Conservation (phyloP, 2,888 invertebrate species). For the Ceraclea dissimilis region DNA sequence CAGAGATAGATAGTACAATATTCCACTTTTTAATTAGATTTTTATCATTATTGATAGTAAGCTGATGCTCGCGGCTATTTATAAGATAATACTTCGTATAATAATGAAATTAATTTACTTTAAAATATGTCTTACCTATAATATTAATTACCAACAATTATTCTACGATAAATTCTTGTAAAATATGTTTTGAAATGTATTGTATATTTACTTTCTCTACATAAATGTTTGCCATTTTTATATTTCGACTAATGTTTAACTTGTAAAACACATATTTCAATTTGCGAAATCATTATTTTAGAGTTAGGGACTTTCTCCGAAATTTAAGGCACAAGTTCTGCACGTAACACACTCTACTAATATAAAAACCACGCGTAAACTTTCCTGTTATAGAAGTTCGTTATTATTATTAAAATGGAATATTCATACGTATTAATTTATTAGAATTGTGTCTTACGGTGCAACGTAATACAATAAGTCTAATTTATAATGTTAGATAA, state of each 20-base stretch:
- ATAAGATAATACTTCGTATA: neutral
- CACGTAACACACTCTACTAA: no score
- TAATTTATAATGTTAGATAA: constrained; percentile 2
- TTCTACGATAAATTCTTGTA: neutral
- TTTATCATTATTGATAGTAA: constrained; percentile 1
- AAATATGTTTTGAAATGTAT: neutral
- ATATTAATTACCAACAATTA: neutral
- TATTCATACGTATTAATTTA: no score
- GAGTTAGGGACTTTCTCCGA: neutral
- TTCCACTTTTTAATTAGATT: neutral
- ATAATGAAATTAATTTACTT: neutral
- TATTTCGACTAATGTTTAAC: neutral
- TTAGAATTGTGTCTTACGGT: neutral
- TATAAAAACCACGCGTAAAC: no score
- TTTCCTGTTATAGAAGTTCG: no score
- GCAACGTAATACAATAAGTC: neutral
- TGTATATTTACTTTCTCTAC: neutral
- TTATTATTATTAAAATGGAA: no score
- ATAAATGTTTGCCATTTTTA: neutral
- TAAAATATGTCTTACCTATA: neutral
- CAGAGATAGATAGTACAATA: neutral
- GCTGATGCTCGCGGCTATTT: neutral
- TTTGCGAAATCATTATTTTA: no score
- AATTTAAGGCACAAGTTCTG: neutral
- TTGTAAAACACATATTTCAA: no score